Evolutionary conservation across 1,140 invertebrate genomes (phyloP), one percentile per base, ranked within the genome.

Genomic region (Lepidurus apus): DNA sequence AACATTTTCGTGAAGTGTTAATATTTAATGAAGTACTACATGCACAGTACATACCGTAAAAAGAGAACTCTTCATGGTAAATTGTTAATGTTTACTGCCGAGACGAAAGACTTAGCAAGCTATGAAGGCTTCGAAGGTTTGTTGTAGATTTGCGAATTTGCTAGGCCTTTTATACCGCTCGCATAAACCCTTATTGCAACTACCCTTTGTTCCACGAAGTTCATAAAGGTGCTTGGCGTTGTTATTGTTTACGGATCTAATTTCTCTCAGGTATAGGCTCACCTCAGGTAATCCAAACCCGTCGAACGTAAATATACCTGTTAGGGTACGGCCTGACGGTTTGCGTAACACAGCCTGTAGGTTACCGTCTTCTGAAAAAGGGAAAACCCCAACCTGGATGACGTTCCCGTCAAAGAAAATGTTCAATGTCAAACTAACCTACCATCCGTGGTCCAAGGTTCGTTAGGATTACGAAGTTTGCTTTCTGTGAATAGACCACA

Each of bases 91-190:
- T 11, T 65, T 65, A 65, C 53, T 65, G 53, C 13, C 6, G 8
- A 65, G 21, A 17, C 3, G 8, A 7, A 65, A 65, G 17, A 65
- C 8, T 21, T 21, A 7, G 13, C 17, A 13, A 65, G 53, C 21
- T 65, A 21, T 21, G 21, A 21, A 65, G 53, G 53, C 13, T 65
- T 7, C 0, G 53, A 17, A 65, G n/a, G 13, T 21, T 13, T 65
- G 53, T 7, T 65, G 21, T 65, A 17, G 53, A n/a, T 65, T 9
- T 65, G 53, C 53, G 53, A 65, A 65, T 11, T 65, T 65, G 17
- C 53, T 65, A 65, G 53, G 53, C 53, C 53, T 65, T 65, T 65
- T 65, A 65, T 65, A 65, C 53, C 21, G 53, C 53, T 21, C 21
- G 53, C 53, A 34, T 3, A 34, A 34, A 34, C 34, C 13, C 13